Evolutionary conservation across 1,140 invertebrate species (phyloP).

Genomic region (Meteorus sp.): DNA sequence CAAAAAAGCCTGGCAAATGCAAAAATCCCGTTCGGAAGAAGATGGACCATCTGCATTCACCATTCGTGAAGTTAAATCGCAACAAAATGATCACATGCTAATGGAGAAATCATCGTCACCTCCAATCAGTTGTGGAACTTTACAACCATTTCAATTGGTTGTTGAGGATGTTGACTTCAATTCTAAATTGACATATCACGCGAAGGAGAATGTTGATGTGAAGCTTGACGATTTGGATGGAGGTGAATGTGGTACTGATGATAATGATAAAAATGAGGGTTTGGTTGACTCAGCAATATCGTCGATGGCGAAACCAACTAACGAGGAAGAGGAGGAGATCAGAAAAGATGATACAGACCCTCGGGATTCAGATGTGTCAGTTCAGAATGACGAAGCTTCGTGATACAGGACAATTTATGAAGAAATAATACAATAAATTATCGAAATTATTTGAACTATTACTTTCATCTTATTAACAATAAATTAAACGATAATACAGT

Average conservation of each 20-base stretch:
- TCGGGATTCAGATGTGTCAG: too few relatives aligned
- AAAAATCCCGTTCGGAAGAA: constrained; percentile 55
- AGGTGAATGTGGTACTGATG: too few relatives aligned
- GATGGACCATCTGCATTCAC: constrained; percentile 45
- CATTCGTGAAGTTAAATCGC: constrained; percentile 45
- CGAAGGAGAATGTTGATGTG: too few relatives aligned
- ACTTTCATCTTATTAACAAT: constrained; percentile 13
- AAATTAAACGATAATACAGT: constrained; percentile 22
- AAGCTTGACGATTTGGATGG: too few relatives aligned
- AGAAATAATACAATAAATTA: neutral
- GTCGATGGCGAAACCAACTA: too few relatives aligned
- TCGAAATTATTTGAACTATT: constrained; percentile 8
- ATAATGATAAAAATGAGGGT: too few relatives aligned
- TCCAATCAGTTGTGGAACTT: neutral
- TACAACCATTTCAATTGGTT: constrained; percentile 9
- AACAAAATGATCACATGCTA: constrained; percentile 23
- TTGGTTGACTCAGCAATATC: too few relatives aligned
- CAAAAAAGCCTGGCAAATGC: constrained; percentile 56
- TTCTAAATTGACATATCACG: too few relatives aligned
- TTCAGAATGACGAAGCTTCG: too few relatives aligned
- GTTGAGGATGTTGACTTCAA: constrained; percentile 30
- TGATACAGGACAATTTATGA: too few relatives aligned
- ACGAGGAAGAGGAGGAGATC: too few relatives aligned
- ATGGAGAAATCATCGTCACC: neutral
- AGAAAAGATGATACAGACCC: too few relatives aligned